phyloP scores from a whole-genome alignment of 2,797 vertebrate genomes.

The Phalanger gymnotis region DNA sequence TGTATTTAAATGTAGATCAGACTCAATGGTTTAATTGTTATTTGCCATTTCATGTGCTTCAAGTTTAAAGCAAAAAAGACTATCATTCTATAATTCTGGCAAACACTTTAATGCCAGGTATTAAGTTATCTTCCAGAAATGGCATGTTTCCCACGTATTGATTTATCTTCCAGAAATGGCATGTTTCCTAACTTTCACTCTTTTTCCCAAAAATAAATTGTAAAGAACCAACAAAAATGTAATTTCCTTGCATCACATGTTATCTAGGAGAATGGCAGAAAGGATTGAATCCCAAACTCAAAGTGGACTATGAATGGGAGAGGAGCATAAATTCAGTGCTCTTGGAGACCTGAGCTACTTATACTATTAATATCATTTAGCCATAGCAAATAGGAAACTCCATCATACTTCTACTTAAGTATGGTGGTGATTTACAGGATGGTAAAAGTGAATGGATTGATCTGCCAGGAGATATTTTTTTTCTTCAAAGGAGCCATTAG shows the following conservation, averaged over 20 bases:
- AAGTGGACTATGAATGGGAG: conserved; percentile 30
- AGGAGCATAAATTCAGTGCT: not conserved
- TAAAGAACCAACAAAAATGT: conserved; percentile 51
- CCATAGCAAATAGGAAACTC: no score
- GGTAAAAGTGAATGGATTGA: not conserved
- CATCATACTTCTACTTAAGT: no score
- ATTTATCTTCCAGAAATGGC: conserved; percentile 60
- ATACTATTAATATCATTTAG: not conserved
- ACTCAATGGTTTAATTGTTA: conserved; percentile 41
- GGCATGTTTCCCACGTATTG: conserved; percentile 57
- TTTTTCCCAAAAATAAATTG: conserved; percentile 60
- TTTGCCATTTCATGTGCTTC: conserved; percentile 59
- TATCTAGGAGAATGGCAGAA: not conserved
- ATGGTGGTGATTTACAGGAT: not conserved
- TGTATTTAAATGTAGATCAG: conserved; percentile 59
- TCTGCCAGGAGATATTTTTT: conserved; percentile 9
- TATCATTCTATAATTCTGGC: conserved; percentile 58
- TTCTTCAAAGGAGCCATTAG: conserved; percentile 53
- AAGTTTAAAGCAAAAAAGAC: conserved; percentile 63
- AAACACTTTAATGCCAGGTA: conserved; percentile 64
- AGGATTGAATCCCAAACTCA: conserved; percentile 21
- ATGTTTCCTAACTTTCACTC: conserved; percentile 56
- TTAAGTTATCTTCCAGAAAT: conserved; percentile 65
- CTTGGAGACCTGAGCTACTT: conserved; percentile 10
- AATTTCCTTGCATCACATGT: conserved; percentile 48